Conservation (phyloP, 2,888 invertebrate species). For the Eupithecia insigniata region DNA sequence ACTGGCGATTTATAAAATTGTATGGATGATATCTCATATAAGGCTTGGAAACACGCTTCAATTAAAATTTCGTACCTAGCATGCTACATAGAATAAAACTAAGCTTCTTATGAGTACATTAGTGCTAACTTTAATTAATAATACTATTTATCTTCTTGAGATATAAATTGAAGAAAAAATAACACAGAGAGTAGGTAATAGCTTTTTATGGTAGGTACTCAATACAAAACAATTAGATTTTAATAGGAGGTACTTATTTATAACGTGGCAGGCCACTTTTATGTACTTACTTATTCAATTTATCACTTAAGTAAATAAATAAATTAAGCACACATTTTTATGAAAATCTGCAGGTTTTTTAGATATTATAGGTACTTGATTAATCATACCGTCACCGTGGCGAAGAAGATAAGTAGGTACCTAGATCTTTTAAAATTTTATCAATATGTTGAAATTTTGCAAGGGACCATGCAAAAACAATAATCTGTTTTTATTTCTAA, state of each 20-base stretch:
- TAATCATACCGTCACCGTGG: background rate
- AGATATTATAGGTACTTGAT: background rate
- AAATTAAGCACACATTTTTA: conserved; percentile 7
- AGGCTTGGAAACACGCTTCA: conserved; percentile 7
- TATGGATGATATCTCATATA: background rate
- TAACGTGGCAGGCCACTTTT: conserved; percentile 14
- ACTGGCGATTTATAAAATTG: background rate
- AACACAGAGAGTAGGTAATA: background rate
- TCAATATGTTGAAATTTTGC: background rate
- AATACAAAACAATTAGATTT: background rate
- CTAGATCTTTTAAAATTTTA: background rate
- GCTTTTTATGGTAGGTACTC: background rate
- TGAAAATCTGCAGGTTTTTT: background rate
- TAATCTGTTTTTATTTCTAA: background rate
- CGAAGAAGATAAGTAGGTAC: background rate
- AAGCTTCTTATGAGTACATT: background rate
- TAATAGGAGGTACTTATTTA: background rate
- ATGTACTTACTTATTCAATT: conserved; percentile 3
- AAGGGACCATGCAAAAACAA: conserved; percentile 10
- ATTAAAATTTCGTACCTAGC: background rate
- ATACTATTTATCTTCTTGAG: background rate
- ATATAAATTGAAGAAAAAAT: background rate
- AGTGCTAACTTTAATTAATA: background rate
- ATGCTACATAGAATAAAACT: background rate
- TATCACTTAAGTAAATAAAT: background rate